Base-by-base conservation (phyloP, 1,140 invertebrate genomes). In the Batillaria attramentaria region DNA sequence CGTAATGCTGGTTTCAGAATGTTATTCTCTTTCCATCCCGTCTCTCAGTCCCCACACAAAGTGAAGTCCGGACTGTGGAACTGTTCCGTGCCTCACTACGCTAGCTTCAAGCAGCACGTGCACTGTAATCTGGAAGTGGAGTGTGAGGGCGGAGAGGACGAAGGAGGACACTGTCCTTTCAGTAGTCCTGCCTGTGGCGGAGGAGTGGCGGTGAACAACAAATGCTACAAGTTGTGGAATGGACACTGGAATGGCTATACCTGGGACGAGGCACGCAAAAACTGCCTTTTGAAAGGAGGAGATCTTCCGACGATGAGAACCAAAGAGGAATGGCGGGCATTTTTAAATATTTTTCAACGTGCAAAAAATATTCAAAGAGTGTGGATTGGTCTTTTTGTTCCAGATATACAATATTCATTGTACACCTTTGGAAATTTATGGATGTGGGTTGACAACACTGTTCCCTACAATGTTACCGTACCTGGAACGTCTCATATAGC, bases 1-100 rank as follows among this genome's bases (percentile, higher is more conserved):
- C n/a, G n/a, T n/a, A n/a, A n/a, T n/a, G n/a, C n/a, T n/a, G 72
- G 46, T 24, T 57, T 54, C 72, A 73, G 24, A 37, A 73, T 73
- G 72, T 4, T 57, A 0, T 73, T 73, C 50, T 20, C 72, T 5
- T 18, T 73, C 5, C 72, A 73, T 24, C 13, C 28, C 18, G 46
- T 37, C 54, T 0, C 33, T 6, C 46, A 57, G 28, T 37, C 50
- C 2, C 72, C 72, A 6, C 72, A 33, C 28, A 54, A 35, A 39
- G 3, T 73, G n/a, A 24, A 43, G 13, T 8, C 35, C n/a, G 72
- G 72, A 13, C 41, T 73, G 4, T 73, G 43, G 41, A 60, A 73
- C 24, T 73, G 72, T 60, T 73, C 72, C 0, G 72, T 73, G 46
- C 50, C 72, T 42, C 39, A 50, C 50, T 73, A 57, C 72, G 1